Evolutionary conservation across 2,888 invertebrate species (phyloP).

Genomic region (Drosophila affinis): DNA sequence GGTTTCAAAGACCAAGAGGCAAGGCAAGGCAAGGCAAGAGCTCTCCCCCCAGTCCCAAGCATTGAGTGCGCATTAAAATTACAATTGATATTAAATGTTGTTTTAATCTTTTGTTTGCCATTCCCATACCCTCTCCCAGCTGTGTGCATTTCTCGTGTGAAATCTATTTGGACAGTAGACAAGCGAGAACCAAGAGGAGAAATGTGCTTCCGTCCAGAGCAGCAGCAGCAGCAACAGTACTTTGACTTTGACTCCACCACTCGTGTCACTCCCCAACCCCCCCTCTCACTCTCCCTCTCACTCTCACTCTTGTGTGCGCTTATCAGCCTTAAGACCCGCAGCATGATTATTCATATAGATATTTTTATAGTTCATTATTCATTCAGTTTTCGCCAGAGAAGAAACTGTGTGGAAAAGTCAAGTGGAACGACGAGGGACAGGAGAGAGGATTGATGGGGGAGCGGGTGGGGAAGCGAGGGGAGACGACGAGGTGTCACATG

Average conservation of each 20-base stretch:
- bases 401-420: slow-evolving; percentile 10
- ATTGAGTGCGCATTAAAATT: slow-evolving; percentile 40
- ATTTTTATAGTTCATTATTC: slow-evolving; percentile 47
- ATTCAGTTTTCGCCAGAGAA: slow-evolving; percentile 31
- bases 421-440: neutral
- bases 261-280: neutral
- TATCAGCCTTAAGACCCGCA: slow-evolving; percentile 45
- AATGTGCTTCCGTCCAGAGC: slow-evolving; percentile 28
- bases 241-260: slow-evolving; percentile 25
- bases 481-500: slow-evolving; percentile 58
- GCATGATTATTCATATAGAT: slow-evolving; percentile 47
- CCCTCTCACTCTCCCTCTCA: neutral
- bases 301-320: slow-evolving; percentile 6
- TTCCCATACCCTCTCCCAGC: neutral
- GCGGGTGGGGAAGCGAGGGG: too few relatives aligned
- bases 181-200: slow-evolving; percentile 5
- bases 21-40: neutral
- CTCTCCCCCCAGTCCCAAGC: neutral
- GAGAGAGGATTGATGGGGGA: neutral
- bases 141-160: slow-evolving; percentile 6
- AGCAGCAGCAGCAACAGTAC: neutral
- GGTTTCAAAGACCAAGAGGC: neutral
- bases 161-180: slow-evolving; percentile 36
- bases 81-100: slow-evolving; percentile 32
- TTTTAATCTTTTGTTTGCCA: slow-evolving; percentile 11